Base-by-base conservation (phyloP, 2,888 invertebrate species). In the Rotaria sp. region DNA sequence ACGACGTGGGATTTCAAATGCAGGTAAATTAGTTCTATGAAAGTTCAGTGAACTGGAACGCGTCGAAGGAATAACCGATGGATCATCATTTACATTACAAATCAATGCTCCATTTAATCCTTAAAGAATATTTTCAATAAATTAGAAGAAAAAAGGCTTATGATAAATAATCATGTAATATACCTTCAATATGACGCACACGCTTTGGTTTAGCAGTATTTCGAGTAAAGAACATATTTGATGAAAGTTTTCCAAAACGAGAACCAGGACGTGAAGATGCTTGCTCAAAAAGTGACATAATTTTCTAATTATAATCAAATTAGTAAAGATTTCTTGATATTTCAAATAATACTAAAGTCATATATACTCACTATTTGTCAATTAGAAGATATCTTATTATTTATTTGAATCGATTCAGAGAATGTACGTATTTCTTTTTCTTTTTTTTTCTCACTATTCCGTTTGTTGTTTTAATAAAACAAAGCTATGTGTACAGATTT, bases 191-290 rank as follows among this genome's bases (percentile, higher is more conserved):
- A 41, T 86, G 84, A 24, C 80, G 74, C 75, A 86, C 85, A 57
- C 86, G 86, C 67, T 84, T 85, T n/a, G 86, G 86, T 55, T 86
- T 75, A 30, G 86, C 85, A 11, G 74, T 75, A 85, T 86, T 85
- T 48, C 86, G 85, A 38, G 55, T 75, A 50, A 86, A 86, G 41
- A 86, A 86, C 35, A 75, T 75, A 85, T 85, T 86, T 26, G 80
- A 45, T 45, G 45, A 45, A 26, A 80, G 21, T n/a, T 38, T 38
- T 38, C 80, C 80, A 21, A 80, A 80, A 0, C 80, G 80, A 45
- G 26, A n/a, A 45, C 80, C 26, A 45, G 45, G 11, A 5, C 45
- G 26, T 11, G 13, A 21, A 24, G 80, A 41, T 13, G 45, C 1
- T 80, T 15, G 45, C 18, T 67, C 67, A 30, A 67, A 67, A 18